phyloP scores from a whole-genome alignment of 1,140 invertebrate species.

The Maniola jurtina region DNA sequence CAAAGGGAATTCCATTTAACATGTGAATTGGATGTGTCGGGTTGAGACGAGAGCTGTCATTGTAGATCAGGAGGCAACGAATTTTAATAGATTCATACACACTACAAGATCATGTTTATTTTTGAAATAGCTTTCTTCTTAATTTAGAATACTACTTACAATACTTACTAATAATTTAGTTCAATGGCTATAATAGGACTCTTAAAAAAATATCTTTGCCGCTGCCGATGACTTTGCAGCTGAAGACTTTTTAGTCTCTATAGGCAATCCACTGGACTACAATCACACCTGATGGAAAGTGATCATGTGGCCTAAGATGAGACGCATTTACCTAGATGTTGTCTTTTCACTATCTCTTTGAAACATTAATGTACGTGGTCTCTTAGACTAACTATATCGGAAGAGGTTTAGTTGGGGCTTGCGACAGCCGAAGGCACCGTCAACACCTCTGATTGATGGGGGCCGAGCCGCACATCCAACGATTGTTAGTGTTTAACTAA shows the following conservation, averaged over 20 bases:
- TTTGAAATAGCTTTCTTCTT: no score
- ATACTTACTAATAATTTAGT: no score
- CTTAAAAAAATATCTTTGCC: no score
- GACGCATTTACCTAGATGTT: background rate
- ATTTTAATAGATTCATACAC: no score
- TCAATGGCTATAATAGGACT: no score
- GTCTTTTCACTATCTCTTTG: background rate
- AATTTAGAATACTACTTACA: no score
- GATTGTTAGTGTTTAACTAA: constrained; percentile 73
- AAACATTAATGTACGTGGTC: background rate
- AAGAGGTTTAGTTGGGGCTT: constrained; percentile 10
- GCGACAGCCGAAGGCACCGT: constrained; percentile 50
- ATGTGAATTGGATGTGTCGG: constrained; percentile 75
- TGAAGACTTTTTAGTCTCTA: no score
- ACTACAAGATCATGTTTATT: no score
- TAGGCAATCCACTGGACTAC: no score
- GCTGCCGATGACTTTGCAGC: no score
- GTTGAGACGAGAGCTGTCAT: constrained; percentile 60
- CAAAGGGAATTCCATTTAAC: constrained; percentile 76
- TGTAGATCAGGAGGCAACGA: constrained; percentile 35
- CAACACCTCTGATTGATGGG: constrained; percentile 68
- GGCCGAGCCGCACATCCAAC: constrained; percentile 48
- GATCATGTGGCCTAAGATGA: no score
- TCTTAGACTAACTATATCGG: constrained; percentile 7
- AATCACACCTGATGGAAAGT: no score